phyloP scores from a whole-genome alignment of 2,888 invertebrate species.

The Mimumesa dahlbomi region DNA sequence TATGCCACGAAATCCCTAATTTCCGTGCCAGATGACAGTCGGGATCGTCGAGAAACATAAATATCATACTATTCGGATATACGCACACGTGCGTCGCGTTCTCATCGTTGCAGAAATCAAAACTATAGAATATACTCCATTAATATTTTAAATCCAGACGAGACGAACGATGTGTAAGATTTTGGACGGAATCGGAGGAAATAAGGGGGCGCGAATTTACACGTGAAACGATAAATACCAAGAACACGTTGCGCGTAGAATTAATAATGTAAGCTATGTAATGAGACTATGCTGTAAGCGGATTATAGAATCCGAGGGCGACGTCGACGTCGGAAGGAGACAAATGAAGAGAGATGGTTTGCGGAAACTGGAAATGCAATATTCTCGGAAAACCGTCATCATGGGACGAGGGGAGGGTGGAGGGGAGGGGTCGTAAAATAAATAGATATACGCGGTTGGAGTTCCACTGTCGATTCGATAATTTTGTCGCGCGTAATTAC shows the following conservation, averaged over 20 bases:
- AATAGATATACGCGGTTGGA: slow-evolving; percentile 65
- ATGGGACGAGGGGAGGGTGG: too few relatives aligned
- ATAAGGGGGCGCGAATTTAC: not conserved
- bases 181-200: not conserved
- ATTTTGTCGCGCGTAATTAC: slow-evolving; percentile 34
- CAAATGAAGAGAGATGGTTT: slow-evolving; percentile 70
- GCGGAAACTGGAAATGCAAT: slow-evolving; percentile 69
- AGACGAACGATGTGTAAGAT: not conserved
- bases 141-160: not conserved
- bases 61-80: too few relatives aligned
- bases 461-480: slow-evolving; percentile 45
- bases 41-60: slow-evolving; percentile 22
- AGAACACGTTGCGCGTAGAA: slow-evolving; percentile 45
- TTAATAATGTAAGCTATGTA: slow-evolving; percentile 61
- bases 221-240: slow-evolving; percentile 4
- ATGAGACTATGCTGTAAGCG: slow-evolving; percentile 60
- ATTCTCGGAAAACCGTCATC: slow-evolving; percentile 61
- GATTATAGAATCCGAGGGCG: slow-evolving; percentile 61
- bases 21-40: slow-evolving; percentile 46
- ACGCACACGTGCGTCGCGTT: too few relatives aligned
- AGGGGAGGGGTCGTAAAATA: slow-evolving; percentile 61
- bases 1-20: slow-evolving; percentile 71
- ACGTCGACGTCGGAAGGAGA: slow-evolving; percentile 66
- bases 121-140: too few relatives aligned
- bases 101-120: too few relatives aligned